These are phyloP conservation scores for Dendrocincla tyrannina DNA, from an alignment of 2,797 vertebrate genomes.

Conservation along the genomic window DNA sequence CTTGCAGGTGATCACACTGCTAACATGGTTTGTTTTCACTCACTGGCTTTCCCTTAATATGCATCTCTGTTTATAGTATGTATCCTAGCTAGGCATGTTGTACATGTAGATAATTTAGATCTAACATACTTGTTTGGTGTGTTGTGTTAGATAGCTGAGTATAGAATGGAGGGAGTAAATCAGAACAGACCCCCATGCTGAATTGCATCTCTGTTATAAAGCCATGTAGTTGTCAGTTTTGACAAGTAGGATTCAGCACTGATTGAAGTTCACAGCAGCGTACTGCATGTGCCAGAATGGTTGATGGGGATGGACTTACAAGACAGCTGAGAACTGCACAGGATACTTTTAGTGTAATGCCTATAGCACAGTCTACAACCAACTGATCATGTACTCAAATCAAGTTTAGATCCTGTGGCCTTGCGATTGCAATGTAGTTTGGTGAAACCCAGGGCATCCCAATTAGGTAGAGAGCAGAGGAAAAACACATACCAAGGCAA, in stretches of 20 bases:
- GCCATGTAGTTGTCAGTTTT: not conserved
- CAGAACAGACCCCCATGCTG: not conserved
- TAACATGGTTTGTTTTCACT: not conserved
- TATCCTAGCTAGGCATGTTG: not conserved
- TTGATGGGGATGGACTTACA: not conserved
- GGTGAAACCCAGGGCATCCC: not conserved
- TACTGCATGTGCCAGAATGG: not conserved
- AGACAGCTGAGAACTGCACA: not conserved
- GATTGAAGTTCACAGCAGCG: not conserved
- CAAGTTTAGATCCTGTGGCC: not conserved
- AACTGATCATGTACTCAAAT: not conserved
- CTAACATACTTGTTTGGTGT: not conserved
- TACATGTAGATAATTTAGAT: not conserved
- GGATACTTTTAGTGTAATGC: not conserved
- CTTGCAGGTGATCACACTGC: constrained; percentile 26
- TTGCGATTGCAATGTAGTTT: not conserved
- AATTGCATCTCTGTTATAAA: not conserved
- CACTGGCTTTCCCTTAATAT: not conserved
- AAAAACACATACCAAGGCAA: not conserved
- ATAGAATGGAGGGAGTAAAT: not conserved
- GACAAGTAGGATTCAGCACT: not conserved
- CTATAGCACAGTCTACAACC: not conserved
- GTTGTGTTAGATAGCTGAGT: not conserved
- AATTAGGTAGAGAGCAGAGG: not conserved
- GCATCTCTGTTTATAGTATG: not conserved